These are phyloP conservation scores for Elmis aenea DNA, from an alignment of 2,888 invertebrate genomes.

Conservation along the genomic window DNA sequence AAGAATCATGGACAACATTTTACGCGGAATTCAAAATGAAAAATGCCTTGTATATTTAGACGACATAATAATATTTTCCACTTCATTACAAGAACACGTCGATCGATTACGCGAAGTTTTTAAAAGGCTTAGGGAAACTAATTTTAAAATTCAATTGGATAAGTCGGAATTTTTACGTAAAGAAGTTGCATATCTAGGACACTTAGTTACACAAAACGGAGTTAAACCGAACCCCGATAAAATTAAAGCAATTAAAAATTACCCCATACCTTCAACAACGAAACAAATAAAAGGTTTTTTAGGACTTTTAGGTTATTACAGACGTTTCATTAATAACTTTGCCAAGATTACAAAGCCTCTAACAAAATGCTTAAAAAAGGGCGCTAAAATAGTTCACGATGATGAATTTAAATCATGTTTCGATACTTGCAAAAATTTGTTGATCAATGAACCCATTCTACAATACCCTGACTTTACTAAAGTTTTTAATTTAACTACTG, in stretches of 20 bases:
- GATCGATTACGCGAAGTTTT: conserved; percentile 20
- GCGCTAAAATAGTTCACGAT: conserved; percentile 4
- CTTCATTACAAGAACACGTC: conserved; percentile 21
- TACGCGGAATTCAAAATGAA: conserved; percentile 20
- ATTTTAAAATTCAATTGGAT: conserved; percentile 21
- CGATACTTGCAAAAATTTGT: conserved; percentile 5
- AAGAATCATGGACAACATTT: conserved; percentile 21
- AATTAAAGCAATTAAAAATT: conserved; percentile 9
- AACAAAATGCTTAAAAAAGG: conserved; percentile 15
- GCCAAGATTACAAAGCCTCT: conserved; percentile 18
- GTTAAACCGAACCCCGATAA: conserved; percentile 13
- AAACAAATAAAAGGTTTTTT: conserved; percentile 9
- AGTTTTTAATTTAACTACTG: conserved; percentile 17
- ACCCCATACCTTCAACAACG: conserved; percentile 11
- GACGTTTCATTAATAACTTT: too few species aligned
- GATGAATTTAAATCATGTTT: conserved; percentile 7
- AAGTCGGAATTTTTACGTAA: conserved; percentile 5
- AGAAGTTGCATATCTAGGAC: conserved; percentile 9
- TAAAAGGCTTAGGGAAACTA: conserved; percentile 15
- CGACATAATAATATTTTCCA: conserved; percentile 23
- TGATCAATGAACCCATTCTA: conserved; percentile 14
- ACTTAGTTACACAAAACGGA: conserved; percentile 9
- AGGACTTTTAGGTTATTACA: too few species aligned
- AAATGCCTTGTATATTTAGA: conserved; percentile 26
- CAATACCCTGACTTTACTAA: conserved; percentile 18